Base-by-base conservation (phyloP, 2,888 invertebrate genomes). In the Chaetoderma sp. region DNA sequence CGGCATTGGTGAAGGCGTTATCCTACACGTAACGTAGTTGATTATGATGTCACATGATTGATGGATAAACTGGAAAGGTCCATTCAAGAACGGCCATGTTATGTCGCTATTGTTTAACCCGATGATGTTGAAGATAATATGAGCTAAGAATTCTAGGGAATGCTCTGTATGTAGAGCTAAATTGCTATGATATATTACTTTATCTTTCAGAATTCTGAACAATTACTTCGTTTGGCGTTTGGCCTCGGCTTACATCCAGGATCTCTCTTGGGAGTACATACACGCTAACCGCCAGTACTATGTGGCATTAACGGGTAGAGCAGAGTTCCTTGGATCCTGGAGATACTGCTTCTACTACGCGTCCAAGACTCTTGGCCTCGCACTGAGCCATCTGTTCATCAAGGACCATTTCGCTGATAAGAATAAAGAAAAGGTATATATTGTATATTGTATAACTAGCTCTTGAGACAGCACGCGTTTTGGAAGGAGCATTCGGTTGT, bases 211-310 rank as follows among this genome's bases (percentile, higher is more conserved):
- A 63, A 88, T 88, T 13, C 78, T 90, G 72, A 90, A 90, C 80
- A 89, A 90, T 76, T 91, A 90, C 78, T 78, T 90, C 65, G 89
- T 90, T 71, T 91, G 90, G 90, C 88, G 88, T 28, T 80, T 91
- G 44, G 88, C 89, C 2, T 83, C 87, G 28, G 84, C 86, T 49
- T 90, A 90, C 78, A 79, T 89, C 18, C 89, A 89, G 2, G 90
- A 89, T 73, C 82, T 91, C 63, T 89, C 89, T 1, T 83, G 86
- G 70, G 84, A 86, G 57, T 88, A 83, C 64, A 73, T 80, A 5
- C 79, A 81, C 62, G 79, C 77, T 54, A 77, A 75, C 63, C 69
- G 79, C 18, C 57, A 76, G 30, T 77, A 80, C 63, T 75, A 74
- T 60, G 72, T 73, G 13, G 79, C 78, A 52, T 57, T 74, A 13